phyloP scores from a whole-genome alignment of 1,140 invertebrate genomes.

The Psix sp. region DNA sequence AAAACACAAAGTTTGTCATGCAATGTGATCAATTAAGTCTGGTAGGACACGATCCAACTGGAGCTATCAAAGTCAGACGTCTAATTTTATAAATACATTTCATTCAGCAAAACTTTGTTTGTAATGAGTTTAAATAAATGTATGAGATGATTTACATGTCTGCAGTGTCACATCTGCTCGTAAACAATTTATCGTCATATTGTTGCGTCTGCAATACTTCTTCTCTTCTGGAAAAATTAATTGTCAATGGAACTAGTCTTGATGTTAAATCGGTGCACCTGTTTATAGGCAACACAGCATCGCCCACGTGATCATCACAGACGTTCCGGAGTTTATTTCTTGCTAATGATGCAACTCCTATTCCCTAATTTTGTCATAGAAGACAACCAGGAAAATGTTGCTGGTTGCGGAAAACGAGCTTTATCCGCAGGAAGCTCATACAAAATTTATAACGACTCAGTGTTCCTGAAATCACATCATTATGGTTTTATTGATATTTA shows the following conservation, averaged over 20 bases:
- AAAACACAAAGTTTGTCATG: constrained; percentile 1
- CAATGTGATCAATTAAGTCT: constrained; percentile 16
- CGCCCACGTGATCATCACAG: background rate
- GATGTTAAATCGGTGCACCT: background rate
- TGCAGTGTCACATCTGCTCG: constrained; percentile 14
- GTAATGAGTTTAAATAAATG: constrained; percentile 36
- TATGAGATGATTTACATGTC: constrained; percentile 34
- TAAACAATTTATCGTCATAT: constrained; percentile 38
- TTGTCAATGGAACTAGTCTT: background rate
- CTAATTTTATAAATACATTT: constrained; percentile 36
- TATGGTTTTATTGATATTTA: constrained; percentile 9
- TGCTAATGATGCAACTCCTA: background rate
- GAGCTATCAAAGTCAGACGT: constrained; percentile 18
- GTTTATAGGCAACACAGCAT: background rate
- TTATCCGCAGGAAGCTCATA: constrained; percentile 1
- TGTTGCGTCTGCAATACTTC: constrained; percentile 18
- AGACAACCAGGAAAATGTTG: too few relatives aligned
- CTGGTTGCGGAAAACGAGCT: background rate
- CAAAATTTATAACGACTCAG: background rate
- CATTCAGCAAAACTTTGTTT: constrained; percentile 39
- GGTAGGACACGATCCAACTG: constrained; percentile 19
- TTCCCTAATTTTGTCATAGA: too few relatives aligned
- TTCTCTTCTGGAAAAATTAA: constrained; percentile 19
- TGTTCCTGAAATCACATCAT: background rate
- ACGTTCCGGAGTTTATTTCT: constrained; percentile 1